Base-by-base conservation (phyloP, 2,113 vertebrate species). In the Acanthisitta chloris region DNA sequence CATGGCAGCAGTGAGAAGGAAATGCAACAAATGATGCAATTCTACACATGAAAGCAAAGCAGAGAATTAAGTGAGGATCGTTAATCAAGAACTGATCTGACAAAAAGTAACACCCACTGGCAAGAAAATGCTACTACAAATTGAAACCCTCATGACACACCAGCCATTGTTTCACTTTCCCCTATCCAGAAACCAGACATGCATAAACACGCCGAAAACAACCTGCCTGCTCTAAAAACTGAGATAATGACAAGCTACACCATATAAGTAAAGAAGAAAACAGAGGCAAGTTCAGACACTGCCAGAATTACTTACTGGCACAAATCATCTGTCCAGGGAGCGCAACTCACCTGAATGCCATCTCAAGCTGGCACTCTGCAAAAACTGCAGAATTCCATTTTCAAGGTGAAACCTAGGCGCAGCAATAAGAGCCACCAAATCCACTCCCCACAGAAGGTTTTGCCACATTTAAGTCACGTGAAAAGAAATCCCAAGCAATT, bases 341-440 rank as follows among this genome's bases (percentile, higher is more conserved):
- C 11, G 54, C 38, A 86, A 43, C 51, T 49, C 77, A 70, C 14
- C 29, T 17, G 29, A 81, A 80, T 2, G n/a, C 14, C 40, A 79
- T 28, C 46, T 23, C 29, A 26, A 65, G 80, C 26, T 1, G 8
- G 13, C 33, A 38, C 15, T 42, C 45, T 17, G 26, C 33, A 67
- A 58, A 73, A 76, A 7, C 9, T 65, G 23, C 8, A 21, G 4
- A 45, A 61, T 29, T 18, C n/a, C n/a, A 33, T 23, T 49, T 78
- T 24, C 0, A 1, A 67, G 17, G 16, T 16, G 26, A 84, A 91
- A 71, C 9, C 31, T 23, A 84, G 69, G 17, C 0, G 0, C n/a
- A 58, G 23, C 49, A 65, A 1, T 4, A 29, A 33, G 1, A 70
- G 34, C 9, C 31, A 49, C 25, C 28, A 65, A 19, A 57, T 4